These are phyloP conservation scores for Neria commutata DNA, from an alignment of 2,888 invertebrate genomes.

Conservation along the genomic window DNA sequence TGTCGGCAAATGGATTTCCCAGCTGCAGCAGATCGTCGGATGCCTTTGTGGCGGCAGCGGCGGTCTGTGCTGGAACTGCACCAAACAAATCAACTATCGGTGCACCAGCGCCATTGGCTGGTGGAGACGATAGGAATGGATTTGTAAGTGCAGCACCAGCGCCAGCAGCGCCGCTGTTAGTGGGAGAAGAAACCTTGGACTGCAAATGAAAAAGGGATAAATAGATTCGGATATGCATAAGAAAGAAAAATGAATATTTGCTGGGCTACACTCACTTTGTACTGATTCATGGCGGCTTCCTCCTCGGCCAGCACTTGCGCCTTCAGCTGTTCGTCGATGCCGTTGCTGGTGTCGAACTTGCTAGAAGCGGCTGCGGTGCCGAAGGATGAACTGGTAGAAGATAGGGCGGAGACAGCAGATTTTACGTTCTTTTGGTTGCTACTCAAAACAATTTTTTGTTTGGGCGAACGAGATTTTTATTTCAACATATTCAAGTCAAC, in stretches of 20 bases:
- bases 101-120: constrained; percentile 64
- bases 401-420: constrained; percentile 85
- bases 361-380: constrained; percentile 81
- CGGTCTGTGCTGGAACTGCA: constrained; percentile 56
- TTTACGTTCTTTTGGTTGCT: constrained; percentile 89
- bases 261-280: constrained; percentile 74
- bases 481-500: constrained; percentile 19
- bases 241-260: constrained; percentile 4
- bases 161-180: constrained; percentile 65
- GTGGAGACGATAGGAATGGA: constrained; percentile 81
- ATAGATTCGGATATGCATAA: constrained; percentile 22
- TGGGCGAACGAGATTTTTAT: constrained; percentile 23
- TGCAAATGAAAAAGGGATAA: constrained; percentile 49
- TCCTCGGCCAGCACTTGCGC: constrained; percentile 93
- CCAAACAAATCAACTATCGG: constrained; percentile 84
- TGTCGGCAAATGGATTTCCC: constrained; percentile 90
- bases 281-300: constrained; percentile 93
- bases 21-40: constrained; percentile 88
- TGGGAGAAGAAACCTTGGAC: constrained; percentile 82
- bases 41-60: constrained; percentile 68
- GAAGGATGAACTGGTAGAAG: constrained; percentile 87
- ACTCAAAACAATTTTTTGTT: constrained; percentile 49
- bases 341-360: constrained; percentile 74
- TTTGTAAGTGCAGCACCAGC: constrained; percentile 73
- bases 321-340: constrained; percentile 84